Conservation (phyloP, 2,888 invertebrate species). For the Onthophagus sagittarius region DNA sequence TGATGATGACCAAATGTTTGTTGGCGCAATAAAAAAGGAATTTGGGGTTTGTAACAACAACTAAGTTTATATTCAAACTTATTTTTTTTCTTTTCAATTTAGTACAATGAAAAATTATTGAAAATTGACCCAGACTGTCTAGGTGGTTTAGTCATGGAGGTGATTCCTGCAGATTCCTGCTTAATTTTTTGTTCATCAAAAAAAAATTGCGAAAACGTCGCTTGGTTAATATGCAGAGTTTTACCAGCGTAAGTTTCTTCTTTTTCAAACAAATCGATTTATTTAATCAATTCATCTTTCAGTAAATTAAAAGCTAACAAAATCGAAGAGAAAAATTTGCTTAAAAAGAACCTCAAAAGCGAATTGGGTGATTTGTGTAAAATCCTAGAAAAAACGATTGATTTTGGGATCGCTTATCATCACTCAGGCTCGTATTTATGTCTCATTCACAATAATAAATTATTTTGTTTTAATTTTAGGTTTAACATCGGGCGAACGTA, state of each 20-base stretch:
- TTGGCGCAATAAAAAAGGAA: slow-evolving; percentile 51
- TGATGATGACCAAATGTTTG: slow-evolving; percentile 53
- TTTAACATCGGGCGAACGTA: slow-evolving; percentile 81
- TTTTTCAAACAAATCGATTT: slow-evolving; percentile 8
- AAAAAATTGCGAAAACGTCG: slow-evolving; percentile 89
- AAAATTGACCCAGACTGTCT: slow-evolving; percentile 76
- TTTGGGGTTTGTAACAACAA: slow-evolving; percentile 46
- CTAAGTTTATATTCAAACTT: neutral
- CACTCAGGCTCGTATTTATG: slow-evolving; percentile 61
- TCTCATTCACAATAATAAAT: neutral
- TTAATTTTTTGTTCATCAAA: slow-evolving; percentile 92
- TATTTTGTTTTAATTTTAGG: slow-evolving; percentile 43
- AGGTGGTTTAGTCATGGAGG: slow-evolving; percentile 75
- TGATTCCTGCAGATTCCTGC: slow-evolving; percentile 74
- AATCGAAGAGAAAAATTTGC: slow-evolving; percentile 55
- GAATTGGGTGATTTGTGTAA: slow-evolving; percentile 65
- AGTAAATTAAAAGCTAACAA: slow-evolving; percentile 57
- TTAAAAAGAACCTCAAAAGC: slow-evolving; percentile 59
- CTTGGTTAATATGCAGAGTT: slow-evolving; percentile 67
- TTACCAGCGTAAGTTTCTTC: slow-evolving; percentile 37
- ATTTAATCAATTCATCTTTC: neutral
- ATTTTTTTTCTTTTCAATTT: slow-evolving; percentile 20
- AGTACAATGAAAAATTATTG: slow-evolving; percentile 60
- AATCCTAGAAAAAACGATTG: slow-evolving; percentile 63
- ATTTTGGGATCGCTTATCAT: slow-evolving; percentile 87